These are phyloP conservation scores for Gallinago solitaria DNA, from an alignment of 2,797 vertebrate genomes.

Conservation along the genomic window DNA sequence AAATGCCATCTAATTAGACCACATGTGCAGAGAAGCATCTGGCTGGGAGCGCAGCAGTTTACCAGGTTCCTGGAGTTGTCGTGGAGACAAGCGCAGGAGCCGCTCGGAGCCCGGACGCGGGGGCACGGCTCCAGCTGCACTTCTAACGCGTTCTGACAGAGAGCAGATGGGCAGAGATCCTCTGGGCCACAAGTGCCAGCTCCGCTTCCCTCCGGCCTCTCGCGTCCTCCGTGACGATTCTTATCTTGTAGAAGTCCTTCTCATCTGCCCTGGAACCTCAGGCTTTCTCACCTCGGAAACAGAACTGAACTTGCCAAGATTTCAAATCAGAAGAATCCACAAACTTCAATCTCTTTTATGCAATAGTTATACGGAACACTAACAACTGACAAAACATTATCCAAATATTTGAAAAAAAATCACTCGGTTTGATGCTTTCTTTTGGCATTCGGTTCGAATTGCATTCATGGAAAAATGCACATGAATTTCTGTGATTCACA, in stretches of 20 bases:
- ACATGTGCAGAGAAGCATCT: conserved; percentile 80
- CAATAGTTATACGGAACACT: background rate
- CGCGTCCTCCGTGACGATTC: conserved; percentile 47
- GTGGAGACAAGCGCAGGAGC: conserved; percentile 77
- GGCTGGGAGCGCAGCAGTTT: conserved; percentile 73
- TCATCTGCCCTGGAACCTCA: conserved; percentile 44
- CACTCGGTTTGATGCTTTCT: background rate
- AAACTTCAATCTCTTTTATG: background rate
- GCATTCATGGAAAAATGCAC: background rate
- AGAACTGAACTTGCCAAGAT: background rate
- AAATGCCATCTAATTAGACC: conserved; percentile 77
- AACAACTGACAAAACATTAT: background rate
- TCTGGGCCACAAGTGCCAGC: conserved; percentile 69
- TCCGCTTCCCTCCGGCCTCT: conserved; percentile 64
- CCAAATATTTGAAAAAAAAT: background rate
- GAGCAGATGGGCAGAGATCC: conserved; percentile 80
- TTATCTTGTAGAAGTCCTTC: conserved; percentile 43
- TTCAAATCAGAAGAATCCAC: background rate
- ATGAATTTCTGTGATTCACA: background rate
- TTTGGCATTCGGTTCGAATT: background rate
- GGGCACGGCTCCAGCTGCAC: conserved; percentile 77
- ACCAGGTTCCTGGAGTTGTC: conserved; percentile 72
- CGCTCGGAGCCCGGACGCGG: conserved; percentile 62
- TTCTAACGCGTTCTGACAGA: conserved; percentile 76
- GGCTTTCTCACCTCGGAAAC: background rate